A percentile compares a stretch with the other conserved stretches of the same genome.
phyloP scores from a whole-genome alignment of 2,113 vertebrate genomes.

The Panurus biarmicus region DNA sequence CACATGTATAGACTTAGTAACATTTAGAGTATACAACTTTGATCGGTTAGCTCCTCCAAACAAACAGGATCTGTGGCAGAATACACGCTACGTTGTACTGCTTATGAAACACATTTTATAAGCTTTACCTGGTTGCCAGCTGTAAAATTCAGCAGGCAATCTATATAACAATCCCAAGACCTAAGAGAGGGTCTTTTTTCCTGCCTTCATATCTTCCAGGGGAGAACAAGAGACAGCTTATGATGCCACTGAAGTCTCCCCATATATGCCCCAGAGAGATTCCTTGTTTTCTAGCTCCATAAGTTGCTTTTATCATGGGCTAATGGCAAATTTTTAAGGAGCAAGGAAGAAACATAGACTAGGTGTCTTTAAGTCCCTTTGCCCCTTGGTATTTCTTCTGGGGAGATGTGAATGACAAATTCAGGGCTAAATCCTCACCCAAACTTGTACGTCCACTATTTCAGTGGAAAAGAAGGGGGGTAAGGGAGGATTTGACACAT shows the following conservation, averaged over 20 bases:
- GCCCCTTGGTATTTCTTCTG: neutral
- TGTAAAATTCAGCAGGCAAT: neutral
- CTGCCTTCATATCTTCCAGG: neutral
- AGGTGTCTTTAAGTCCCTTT: neutral
- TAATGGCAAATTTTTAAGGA: neutral
- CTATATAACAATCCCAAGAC: neutral
- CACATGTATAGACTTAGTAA: neutral
- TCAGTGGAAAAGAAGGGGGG: neutral
- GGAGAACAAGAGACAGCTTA: neutral
- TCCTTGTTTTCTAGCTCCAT: neutral
- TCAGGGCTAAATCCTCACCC: neutral
- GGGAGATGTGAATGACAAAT: neutral
- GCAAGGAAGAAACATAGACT: neutral
- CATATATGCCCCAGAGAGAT: neutral
- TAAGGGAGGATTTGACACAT: slow-evolving; percentile 9
- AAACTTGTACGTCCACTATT: neutral
- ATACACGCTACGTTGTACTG: neutral
- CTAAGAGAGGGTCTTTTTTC: neutral
- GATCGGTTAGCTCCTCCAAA: neutral
- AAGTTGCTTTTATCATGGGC: neutral
- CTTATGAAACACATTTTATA: slow-evolving; percentile 41
- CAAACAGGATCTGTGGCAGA: neutral
- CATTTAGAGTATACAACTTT: neutral
- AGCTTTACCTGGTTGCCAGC: neutral
- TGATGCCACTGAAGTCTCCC: neutral